phyloP scores from a whole-genome alignment of 2,888 invertebrate genomes.

The Hylaea fasciaria region DNA sequence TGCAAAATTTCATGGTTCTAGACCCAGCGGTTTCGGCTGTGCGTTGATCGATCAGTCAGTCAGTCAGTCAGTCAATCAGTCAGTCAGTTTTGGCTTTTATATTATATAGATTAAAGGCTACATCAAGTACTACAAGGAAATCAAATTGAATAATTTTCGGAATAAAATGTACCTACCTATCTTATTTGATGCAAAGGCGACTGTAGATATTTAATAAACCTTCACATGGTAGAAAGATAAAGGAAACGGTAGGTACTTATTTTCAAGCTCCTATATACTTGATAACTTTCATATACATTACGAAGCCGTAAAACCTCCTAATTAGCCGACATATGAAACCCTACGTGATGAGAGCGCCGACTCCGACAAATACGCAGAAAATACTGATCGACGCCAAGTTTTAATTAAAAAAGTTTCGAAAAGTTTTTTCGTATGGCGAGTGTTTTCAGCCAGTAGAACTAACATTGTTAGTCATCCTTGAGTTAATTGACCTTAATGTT shows the following conservation, averaged over 20 bases:
- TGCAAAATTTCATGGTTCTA: too few relatives aligned
- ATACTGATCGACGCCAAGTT: constrained; percentile 43
- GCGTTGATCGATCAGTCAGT: too few relatives aligned
- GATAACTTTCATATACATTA: constrained; percentile 28
- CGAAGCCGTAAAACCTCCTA: constrained; percentile 23
- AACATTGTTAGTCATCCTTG: constrained; percentile 33
- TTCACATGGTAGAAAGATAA: background rate
- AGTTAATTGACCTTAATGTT: constrained; percentile 9
- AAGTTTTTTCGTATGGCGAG: constrained; percentile 37
- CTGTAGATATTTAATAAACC: too few relatives aligned
- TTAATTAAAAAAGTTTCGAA: constrained; percentile 44
- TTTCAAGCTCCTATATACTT: constrained; percentile 3
- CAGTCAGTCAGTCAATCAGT: too few relatives aligned
- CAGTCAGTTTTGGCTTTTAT: too few relatives aligned
- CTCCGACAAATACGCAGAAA: constrained; percentile 39
- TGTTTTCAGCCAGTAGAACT: constrained; percentile 16
- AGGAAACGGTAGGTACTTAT: background rate
- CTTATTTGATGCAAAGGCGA: too few relatives aligned
- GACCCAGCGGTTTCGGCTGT: too few relatives aligned
- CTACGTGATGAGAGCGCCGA: constrained; percentile 31
- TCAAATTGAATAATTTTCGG: too few relatives aligned
- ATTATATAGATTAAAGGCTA: too few relatives aligned
- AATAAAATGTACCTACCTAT: too few relatives aligned
- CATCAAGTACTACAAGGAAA: too few relatives aligned
- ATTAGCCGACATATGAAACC: constrained; percentile 32